Evolutionary conservation across 2,888 invertebrate genomes (phyloP).

Genomic region (Nomada ruficornis): DNA sequence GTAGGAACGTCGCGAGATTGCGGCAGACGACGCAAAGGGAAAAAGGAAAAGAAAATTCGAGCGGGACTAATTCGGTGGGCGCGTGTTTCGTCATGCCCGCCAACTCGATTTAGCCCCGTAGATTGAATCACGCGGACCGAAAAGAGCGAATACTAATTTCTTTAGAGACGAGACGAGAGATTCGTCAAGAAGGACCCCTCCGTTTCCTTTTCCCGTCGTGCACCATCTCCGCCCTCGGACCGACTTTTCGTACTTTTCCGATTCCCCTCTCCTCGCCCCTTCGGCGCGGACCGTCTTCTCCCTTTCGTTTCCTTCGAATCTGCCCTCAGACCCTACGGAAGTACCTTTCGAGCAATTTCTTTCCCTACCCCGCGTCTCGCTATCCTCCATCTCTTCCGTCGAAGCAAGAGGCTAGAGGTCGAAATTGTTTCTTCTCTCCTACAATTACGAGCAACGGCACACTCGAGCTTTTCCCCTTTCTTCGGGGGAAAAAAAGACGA

Average conservation of each 20-base stretch:
- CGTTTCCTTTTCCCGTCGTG: constrained; percentile 12
- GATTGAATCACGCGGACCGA: constrained; percentile 67
- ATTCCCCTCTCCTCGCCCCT: constrained; percentile 22
- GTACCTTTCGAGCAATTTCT: constrained; percentile 64
- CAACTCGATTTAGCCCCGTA: constrained; percentile 69
- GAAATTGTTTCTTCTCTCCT: constrained; percentile 70
- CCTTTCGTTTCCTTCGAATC: constrained; percentile 25
- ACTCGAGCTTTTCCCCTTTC: constrained; percentile 49
- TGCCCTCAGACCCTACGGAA: constrained; percentile 62
- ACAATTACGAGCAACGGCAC: constrained; percentile 63
- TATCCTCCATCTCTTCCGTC: neutral
- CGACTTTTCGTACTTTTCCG: constrained; percentile 68
- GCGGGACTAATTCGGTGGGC: constrained; percentile 61
- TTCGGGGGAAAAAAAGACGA: neutral
- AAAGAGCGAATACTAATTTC: constrained; percentile 70
- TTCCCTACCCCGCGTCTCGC: constrained; percentile 18
- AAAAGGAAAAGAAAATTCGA: constrained; percentile 47
- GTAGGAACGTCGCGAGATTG: constrained; percentile 33
- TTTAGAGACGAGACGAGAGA: constrained; percentile 55
- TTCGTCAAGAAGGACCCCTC: constrained; percentile 46
- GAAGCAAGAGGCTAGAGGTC: constrained; percentile 49
- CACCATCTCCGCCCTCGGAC: constrained; percentile 73
- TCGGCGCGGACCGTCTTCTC: constrained; percentile 21
- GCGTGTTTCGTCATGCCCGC: constrained; percentile 63
- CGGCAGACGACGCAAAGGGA: constrained; percentile 42